A percentile compares a stretch with the other conserved stretches of the same genome.
These are phyloP conservation scores for Tylochromis polylepis DNA, from an alignment of 2,113 vertebrate species.

Conservation along the genomic window DNA sequence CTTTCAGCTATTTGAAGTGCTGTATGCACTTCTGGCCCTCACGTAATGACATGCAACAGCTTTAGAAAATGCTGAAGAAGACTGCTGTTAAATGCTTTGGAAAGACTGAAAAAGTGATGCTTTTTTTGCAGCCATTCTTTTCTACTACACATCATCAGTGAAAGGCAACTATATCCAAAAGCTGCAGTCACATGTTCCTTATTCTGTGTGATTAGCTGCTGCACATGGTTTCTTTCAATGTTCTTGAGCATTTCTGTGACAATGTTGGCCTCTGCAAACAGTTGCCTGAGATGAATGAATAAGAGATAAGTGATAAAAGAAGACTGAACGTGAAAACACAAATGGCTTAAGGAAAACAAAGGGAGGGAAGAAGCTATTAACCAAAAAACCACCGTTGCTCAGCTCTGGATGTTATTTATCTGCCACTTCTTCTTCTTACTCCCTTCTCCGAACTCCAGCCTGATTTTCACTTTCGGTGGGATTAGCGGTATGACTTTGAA, in stretches of 20 bases:
- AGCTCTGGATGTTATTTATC: neutral
- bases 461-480: neutral
- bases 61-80: neutral
- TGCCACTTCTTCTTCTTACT: neutral
- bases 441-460: neutral
- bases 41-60: neutral
- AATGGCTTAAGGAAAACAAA: neutral
- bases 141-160: neutral
- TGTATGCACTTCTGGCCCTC: neutral
- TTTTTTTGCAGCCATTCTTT: neutral
- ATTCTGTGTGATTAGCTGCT: neutral
- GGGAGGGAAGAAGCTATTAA: neutral
- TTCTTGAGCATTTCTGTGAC: neutral
- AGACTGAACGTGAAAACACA: neutral
- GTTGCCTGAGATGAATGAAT: neutral
- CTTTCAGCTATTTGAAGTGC: neutral
- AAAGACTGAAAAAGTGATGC: neutral
- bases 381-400: neutral
- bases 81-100: neutral
- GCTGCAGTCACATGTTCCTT: neutral
- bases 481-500: slow-evolving; percentile 12
- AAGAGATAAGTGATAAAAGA: neutral
- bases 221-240: neutral
- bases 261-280: neutral
- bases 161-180: neutral